Base-by-base conservation (phyloP, 2,797 vertebrate genomes). In the Oreortyx pictus region DNA sequence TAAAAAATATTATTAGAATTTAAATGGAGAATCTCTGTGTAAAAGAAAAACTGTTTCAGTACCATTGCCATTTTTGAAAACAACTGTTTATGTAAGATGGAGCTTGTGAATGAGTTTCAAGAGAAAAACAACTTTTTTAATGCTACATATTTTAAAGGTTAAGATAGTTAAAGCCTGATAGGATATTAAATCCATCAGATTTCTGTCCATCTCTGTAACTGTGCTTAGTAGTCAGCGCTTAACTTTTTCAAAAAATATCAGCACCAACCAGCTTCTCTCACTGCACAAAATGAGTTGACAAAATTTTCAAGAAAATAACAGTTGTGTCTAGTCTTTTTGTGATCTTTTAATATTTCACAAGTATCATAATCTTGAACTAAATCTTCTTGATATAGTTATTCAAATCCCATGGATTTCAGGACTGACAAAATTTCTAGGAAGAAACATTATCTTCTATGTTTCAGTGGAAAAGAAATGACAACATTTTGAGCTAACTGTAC, bases 111-210 rank as follows among this genome's bases (percentile, higher is more conserved):
- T 39, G 6, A 4, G 13, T 54, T 39, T 10, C 7, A 49, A 37
- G 68, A 49, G 5, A 44, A 37, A 24, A 11, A 20, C 12, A 1
- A 2, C 14, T 46, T 44, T 46, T 64, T 47, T 35, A 46, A n/a
- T 33, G 19, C 9, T 80, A 8, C 29, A 22, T 2, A 0, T 54
- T 61, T 2, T 3, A 66, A 66, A 3, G 8, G 2, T 49, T 84
- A 47, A 12, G 8, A 39, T 60, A 80, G 23, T 9, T 56, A 43
- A 60, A 84, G 15, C 12, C 25, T 47, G 7, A 9, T 49, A 17
- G 24, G 22, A 88, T 61, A 27, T 46, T 27, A 11, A 61, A 23
- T 61, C 8, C n/a, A 24, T 19, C n/a, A 71, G 27, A 10, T 35
- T 81, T 72, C 37, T 72, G 47, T 67, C 41, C 17, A 31, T 15